These are phyloP conservation scores for Caenorhabditis plicata DNA, from an alignment of 2,888 invertebrate genomes.

Conservation along the genomic window DNA sequence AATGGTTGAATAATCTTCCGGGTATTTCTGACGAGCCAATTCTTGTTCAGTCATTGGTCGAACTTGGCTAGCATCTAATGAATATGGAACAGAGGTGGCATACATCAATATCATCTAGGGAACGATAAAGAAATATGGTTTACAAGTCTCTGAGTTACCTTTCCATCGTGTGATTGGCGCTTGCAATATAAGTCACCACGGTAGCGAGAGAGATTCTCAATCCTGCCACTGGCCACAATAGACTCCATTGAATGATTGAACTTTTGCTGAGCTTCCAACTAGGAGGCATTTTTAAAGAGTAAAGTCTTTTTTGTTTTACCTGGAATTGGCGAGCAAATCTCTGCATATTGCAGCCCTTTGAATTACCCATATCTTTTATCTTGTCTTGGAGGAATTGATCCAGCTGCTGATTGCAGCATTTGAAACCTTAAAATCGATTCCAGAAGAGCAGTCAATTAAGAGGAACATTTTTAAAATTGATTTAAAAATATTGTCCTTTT, in stretches of 20 bases:
- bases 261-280: conserved; percentile 9
- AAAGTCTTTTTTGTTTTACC: conserved; percentile 3
- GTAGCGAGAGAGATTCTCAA: conserved; percentile 17
- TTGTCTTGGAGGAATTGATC: conserved; percentile 13
- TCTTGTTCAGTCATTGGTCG: conserved; percentile 24
- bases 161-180: conserved; percentile 14
- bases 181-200: conserved; percentile 30
- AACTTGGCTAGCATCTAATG: conserved; percentile 5
- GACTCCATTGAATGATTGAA: conserved; percentile 32
- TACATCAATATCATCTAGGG: conserved; percentile 17
- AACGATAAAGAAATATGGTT: neutral
- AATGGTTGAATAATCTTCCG: conserved; percentile 12
- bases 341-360: conserved; percentile 27
- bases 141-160: conserved; percentile 1
- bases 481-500: too few species aligned
- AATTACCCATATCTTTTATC: conserved; percentile 12
- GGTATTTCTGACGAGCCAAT: conserved; percentile 12
- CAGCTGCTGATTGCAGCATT: conserved; percentile 20
- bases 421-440: conserved; percentile 12
- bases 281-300: conserved; percentile 1
- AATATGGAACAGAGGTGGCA: conserved; percentile 17
- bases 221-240: conserved; percentile 18
- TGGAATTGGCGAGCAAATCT: conserved; percentile 23
- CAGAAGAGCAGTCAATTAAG: too few species aligned
- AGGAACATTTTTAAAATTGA: too few species aligned